Base-by-base conservation (phyloP, 1,140 invertebrate species). In the Rhyzopertha dominica region DNA sequence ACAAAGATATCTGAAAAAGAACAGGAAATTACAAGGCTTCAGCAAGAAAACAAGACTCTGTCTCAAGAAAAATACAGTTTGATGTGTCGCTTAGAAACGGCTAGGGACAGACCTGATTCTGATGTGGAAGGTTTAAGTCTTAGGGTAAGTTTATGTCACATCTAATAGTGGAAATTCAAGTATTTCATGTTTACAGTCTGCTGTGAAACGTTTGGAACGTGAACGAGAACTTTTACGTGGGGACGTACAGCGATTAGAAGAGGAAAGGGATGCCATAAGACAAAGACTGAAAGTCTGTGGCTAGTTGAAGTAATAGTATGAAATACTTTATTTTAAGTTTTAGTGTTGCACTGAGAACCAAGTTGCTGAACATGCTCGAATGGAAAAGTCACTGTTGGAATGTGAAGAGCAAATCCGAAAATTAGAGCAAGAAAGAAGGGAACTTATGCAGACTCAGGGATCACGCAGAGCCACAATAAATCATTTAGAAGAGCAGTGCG, bases 271-370 rank as follows among this genome's bases (percentile, higher is more conserved):
- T 53, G 62, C 69, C n/a, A 58, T 78, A 5, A 65, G 68, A 4
- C 65, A 74, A 44, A 68, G 69, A 59, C 58, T 77, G 8, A 71
- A 76, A 68, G 73, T 74, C n/a, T n/a, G n/a, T n/a, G n/a, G n/a
- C n/a, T n/a, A n/a, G n/a, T n/a, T n/a, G n/a, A n/a, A n/a, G n/a
- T n/a, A n/a, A n/a, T n/a, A n/a, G n/a, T n/a, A n/a, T n/a, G n/a
- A n/a, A n/a, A n/a, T n/a, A n/a, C n/a, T n/a, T n/a, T n/a, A n/a
- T n/a, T n/a, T n/a, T n/a, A n/a, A n/a, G n/a, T n/a, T n/a, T n/a
- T n/a, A n/a, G n/a, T n/a, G n/a, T n/a, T n/a, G n/a, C n/a, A n/a
- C n/a, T n/a, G n/a, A n/a, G n/a, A n/a, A n/a, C n/a, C 13, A 43
- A 34, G 35, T 34, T n/a, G 48, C 37, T 16, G 36, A 54, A 18